Evolutionary conservation across 2,888 invertebrate species (phyloP), one percentile per base, ranked within the genome.

Genomic region (Marronus borbonicus): DNA sequence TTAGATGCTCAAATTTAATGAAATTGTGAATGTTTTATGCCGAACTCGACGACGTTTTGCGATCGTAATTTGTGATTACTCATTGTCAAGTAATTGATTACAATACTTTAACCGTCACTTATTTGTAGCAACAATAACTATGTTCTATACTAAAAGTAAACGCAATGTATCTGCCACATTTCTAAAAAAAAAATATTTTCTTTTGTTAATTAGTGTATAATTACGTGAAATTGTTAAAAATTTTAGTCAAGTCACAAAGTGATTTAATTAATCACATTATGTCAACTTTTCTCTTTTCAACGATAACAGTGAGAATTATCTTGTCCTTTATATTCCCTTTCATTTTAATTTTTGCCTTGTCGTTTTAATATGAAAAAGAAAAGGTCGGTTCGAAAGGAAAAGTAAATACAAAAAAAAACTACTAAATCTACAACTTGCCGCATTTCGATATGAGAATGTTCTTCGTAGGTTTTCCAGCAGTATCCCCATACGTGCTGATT

Each of bases 381-480:
- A 60, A 58, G 60, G 72, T 60, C 72, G 62, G 20, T 39, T 39
- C 8, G 55, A 74, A 60, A 44, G 39, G 36, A 74, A 79, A 79
- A 83, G 12, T 44, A 44, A 44, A 39, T 72, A 72, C 72, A 60
- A 74, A 70, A 55, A 50, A 24, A 24, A 24, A 17, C 10, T 58
- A 55, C 39, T 74, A 74, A 74, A 74, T 44, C 72, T 92, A 92
- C 89, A 94, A 91, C 88, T 93, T 93, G 84, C 95, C 95, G 89
- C 95, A 95, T 88, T 92, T 93, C 79, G 93, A 91, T 86, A 95
- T 94, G 84, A 93, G 88, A 86, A 95, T 93, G 84, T 91, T 92
- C 89, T 93, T 93, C 83, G 93, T 93, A 78, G 95, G 95, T 88
- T 94, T 94, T 79, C 95, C 95, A 80, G 94, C 93, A 83, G 93